Base-by-base conservation (phyloP, 2,888 invertebrate genomes). In the Pocota personata region DNA sequence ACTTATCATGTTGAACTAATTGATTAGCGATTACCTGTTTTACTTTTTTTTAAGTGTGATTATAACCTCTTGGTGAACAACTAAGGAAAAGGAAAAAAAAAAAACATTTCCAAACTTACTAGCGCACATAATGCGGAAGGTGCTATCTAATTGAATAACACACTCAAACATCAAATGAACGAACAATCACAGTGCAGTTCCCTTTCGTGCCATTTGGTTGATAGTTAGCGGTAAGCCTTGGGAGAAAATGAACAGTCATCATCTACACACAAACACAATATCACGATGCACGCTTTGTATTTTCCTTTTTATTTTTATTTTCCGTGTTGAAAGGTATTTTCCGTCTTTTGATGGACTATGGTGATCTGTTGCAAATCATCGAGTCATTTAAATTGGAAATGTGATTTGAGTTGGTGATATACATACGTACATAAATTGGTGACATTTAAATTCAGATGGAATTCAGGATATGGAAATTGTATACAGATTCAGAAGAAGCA, bases 101-200 rank as follows among this genome's bases (percentile, higher is more conserved):
- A 32, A 60, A 52, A 43, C 5, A 12, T 32, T 46, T 32, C 21
- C 10, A 52, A 62, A 71, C 62, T 62, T 6, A 50, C 30, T 43
- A 62, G 16, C 27, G 2, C 16, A 66, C 52, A 57, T 43, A 82
- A 82, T 76, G 82, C 82, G 82, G 82, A 82, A 82, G 76, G 60
- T 69, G 82, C 69, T 69, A 57, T 46, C 62, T 67, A 80, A 80
- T 82, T 82, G 69, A 82, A 55, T 64, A 82, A 69, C 35, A 69
- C 35, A 35, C 58, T 76, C 37, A 40, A 75, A 69, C 75, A 46
- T 75, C 67, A 75, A 67, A 67, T 52, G 14, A 52, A 37, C 52
- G n/a, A 75, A 67, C 60, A 75, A 75, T 80, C 55, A 27, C 46
- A 50, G 46, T 30, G 67, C 55, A 82, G 69, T 69, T 82, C 69